phyloP scores from a whole-genome alignment of 2,888 invertebrate genomes.

The Drosophila tanythrix region DNA sequence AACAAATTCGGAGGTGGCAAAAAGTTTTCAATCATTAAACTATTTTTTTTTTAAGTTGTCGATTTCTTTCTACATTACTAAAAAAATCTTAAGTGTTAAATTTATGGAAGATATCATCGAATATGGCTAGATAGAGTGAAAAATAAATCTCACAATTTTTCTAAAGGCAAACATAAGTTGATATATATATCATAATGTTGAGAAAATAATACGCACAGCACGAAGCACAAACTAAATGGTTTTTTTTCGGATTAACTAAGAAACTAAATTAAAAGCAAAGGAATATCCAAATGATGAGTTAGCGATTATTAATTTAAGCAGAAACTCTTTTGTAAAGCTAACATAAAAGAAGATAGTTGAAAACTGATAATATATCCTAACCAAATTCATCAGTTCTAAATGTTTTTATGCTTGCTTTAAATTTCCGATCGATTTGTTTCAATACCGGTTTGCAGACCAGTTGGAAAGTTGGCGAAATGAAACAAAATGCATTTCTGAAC shows the following conservation, averaged over 20 bases:
- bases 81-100: not conserved
- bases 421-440: not conserved
- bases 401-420: not conserved
- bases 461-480: slow-evolving; percentile 3
- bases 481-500: slow-evolving; percentile 14
- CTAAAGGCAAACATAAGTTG: not conserved
- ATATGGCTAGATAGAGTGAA: not conserved
- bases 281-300: not conserved
- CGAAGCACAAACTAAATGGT: not conserved
- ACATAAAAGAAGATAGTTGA: not conserved
- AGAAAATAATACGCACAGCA: not conserved
- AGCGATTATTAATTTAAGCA: not conserved
- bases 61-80: not conserved
- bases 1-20: not conserved
- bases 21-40: not conserved
- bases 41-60: not conserved
- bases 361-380: not conserved
- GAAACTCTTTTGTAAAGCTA: not conserved
- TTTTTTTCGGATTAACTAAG: not conserved
- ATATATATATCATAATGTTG: not conserved
- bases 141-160: not conserved
- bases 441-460: not conserved
- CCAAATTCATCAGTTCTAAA: not conserved
- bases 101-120: not conserved
- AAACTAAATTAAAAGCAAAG: not conserved